Evolutionary conservation across 2,888 invertebrate genomes (phyloP).

Genomic region (Altica lythri): DNA sequence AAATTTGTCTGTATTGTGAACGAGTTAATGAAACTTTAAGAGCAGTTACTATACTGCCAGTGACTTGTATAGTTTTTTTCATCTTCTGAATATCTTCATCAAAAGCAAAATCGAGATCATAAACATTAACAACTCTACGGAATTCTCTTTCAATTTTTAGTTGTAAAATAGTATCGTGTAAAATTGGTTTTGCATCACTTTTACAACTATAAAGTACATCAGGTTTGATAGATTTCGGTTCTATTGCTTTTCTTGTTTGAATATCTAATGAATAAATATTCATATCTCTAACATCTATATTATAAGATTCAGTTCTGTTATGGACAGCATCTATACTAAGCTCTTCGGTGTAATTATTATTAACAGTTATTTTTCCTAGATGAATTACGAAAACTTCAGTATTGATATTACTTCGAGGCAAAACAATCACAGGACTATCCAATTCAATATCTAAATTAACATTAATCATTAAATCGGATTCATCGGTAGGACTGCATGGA

Average conservation of each 20-base stretch:
- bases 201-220: conserved; percentile 77
- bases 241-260: conserved; percentile 55
- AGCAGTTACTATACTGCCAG: conserved; percentile 80
- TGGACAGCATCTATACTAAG: conserved; percentile 39
- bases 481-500: conserved; percentile 54
- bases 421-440: conserved; percentile 89
- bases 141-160: conserved; percentile 59
- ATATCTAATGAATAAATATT: conserved; percentile 82
- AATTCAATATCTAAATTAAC: conserved; percentile 76
- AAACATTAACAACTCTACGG: conserved; percentile 29
- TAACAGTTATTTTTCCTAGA: conserved; percentile 82
- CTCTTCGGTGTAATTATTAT: conserved; percentile 45
- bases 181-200: conserved; percentile 78
- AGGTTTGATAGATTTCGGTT: conserved; percentile 45
- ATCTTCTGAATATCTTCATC: conserved; percentile 26
- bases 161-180: conserved; percentile 86
- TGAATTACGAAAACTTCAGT: conserved; percentile 88
- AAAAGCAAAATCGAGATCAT: conserved; percentile 6
- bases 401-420: conserved; percentile 79
- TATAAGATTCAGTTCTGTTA: conserved; percentile 59
- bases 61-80: conserved; percentile 60
- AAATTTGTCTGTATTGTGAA: conserved; percentile 86
- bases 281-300: conserved; percentile 81
- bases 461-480: conserved; percentile 48
- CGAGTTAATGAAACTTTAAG: conserved; percentile 85